Evolutionary conservation across 1,140 invertebrate species (phyloP), one percentile per base, ranked within the genome.

Genomic region (Tetranychus urticae): DNA sequence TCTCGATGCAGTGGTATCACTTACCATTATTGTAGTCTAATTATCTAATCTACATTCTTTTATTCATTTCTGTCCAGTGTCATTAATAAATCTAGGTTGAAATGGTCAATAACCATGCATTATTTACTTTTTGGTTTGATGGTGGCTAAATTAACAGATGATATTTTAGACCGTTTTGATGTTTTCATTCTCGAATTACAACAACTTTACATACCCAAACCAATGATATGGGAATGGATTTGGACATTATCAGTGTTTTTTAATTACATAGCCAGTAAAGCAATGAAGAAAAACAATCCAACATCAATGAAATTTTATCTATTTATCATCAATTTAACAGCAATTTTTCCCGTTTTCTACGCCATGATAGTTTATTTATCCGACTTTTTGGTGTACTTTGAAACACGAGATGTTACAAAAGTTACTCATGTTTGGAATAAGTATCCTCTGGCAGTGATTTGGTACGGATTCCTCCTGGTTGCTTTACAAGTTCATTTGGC

Each of bases 161-260:
- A 91, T 72, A 84, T 93, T 68, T 77, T 93, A 68, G 88, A 92
- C 74, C 81, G 81, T 72, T 77, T 91, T 68, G 88, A 91, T 73
- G 85, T 93, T 72, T 92, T 93, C 74, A 85, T 91, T 68, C 76
- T 93, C 69, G 86, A 90, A 77, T 84, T 93, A 70, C 88, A 92
- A 77, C 86, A 91, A 72, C 74, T 93, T 65, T 83, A 87, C 76
- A 81, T 94, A 72, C 91, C 90, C 66, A 82, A 85, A 80, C 86
- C 88, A 36, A 70, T 86, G 37, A 79, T 81, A 73, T 97, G 91
- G 90, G 90, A 97, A 75, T 96, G 90, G 70, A 79, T 88, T 65
- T 97, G 91, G 91, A 82, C 86, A 65, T 74, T 81, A 3, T 91
- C 88, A 66, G 73, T 92, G 59, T 71, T 89, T n/a, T 77, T 87